A percentile compares a stretch with the other conserved stretches of the same genome.
Evolutionary conservation across 2,113 vertebrate genomes (phyloP).

Genomic region (Odontophorus gujanensis): DNA sequence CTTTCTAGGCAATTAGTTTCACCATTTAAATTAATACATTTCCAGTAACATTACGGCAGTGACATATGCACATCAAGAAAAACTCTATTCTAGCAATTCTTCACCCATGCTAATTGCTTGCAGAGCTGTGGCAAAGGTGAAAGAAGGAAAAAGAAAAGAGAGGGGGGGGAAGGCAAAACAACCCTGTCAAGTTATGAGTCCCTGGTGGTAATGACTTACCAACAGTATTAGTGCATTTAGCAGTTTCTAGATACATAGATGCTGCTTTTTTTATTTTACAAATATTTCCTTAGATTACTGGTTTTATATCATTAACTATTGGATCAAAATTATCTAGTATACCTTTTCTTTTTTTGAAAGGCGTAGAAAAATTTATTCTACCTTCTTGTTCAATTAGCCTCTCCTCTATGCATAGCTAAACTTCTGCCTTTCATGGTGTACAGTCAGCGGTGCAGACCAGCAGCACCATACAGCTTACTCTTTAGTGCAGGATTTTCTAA

Average conservation of each 20-base stretch:
- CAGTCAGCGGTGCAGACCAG: not conserved
- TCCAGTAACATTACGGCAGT: not conserved
- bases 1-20: conserved; percentile 51
- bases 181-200: not conserved
- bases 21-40: conserved; percentile 12
- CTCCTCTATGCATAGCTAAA: not conserved
- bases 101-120: not conserved
- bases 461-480: not conserved
- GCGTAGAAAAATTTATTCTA: not conserved
- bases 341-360: not conserved
- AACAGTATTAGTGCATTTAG: not conserved
- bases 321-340: not conserved
- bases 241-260: not conserved
- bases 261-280: not conserved
- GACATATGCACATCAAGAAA: conserved; percentile 7
- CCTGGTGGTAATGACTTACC: not conserved
- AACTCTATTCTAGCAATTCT: not conserved
- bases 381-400: not conserved
- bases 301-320: not conserved
- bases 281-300: not conserved
- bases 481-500: not conserved
- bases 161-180: not conserved
- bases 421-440: not conserved
- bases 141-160: not conserved
- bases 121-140: not conserved